These are phyloP conservation scores for Camptogramma bilineatum DNA, from an alignment of 2,888 invertebrate genomes.

Conservation along the genomic window DNA sequence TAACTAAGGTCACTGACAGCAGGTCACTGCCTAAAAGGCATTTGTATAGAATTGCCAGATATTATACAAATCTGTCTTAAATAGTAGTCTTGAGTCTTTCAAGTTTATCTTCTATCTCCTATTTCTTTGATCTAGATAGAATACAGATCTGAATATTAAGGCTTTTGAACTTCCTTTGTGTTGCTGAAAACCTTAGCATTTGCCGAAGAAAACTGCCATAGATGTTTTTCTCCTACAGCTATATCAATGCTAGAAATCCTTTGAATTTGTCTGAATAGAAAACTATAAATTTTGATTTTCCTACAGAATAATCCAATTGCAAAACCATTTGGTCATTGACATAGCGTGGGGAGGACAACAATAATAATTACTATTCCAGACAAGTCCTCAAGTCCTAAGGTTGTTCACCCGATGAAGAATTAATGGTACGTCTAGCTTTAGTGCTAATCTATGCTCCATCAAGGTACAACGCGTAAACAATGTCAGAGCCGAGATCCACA, in stretches of 20 bases:
- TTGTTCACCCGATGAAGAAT: conserved; percentile 77
- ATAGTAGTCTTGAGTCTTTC: no score
- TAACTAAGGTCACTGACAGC: no score
- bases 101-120: background rate
- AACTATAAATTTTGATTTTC: background rate
- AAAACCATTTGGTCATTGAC: conserved; percentile 54
- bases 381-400: conserved; percentile 64
- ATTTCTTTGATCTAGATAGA: background rate
- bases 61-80: no score
- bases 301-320: conserved; percentile 15
- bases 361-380: conserved; percentile 80
- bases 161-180: background rate
- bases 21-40: no score
- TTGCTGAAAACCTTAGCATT: background rate
- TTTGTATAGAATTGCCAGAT: no score
- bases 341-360: conserved; percentile 58
- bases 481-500: conserved; percentile 2
- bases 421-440: conserved; percentile 71
- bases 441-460: conserved; percentile 51
- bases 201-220: no score
- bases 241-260: background rate
- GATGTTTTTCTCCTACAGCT: no score
- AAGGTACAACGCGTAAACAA: conserved; percentile 17
- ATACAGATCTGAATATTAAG: background rate
- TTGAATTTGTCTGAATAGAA: background rate